phyloP scores from a whole-genome alignment of 2,113 vertebrate genomes.

The Tamias sibiricus region DNA sequence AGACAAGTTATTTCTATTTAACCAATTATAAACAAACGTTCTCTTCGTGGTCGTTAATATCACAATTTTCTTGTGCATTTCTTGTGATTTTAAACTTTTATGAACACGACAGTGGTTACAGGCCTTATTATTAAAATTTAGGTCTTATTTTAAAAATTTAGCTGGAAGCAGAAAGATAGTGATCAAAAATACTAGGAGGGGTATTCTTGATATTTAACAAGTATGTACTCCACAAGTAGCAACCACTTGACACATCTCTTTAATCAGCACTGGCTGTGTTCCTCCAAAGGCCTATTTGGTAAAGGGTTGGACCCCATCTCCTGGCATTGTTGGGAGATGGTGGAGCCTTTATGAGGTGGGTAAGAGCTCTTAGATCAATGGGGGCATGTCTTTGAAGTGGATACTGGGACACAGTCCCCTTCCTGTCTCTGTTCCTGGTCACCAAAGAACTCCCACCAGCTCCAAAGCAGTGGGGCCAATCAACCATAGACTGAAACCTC shows the following conservation, averaged over 20 bases:
- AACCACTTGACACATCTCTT: neutral
- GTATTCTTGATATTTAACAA: conserved; percentile 31
- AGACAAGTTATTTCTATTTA: neutral
- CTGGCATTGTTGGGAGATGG: neutral
- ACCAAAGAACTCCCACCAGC: neutral
- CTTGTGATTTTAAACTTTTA: neutral
- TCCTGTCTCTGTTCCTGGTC: neutral
- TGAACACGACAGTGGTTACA: neutral
- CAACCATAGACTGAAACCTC: neutral
- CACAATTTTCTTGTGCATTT: neutral
- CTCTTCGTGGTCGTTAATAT: neutral
- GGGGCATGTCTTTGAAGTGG: neutral
- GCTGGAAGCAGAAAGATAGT: neutral
- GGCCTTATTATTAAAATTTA: neutral
- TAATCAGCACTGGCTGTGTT: neutral
- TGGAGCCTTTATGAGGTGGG: neutral
- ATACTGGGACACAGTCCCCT: fast-evolving
- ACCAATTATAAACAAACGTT: neutral
- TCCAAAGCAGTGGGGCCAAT: neutral
- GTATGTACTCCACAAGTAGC: neutral
- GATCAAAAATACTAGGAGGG: neutral
- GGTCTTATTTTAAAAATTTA: neutral
- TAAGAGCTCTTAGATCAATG: neutral
- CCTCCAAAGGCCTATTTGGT: neutral
- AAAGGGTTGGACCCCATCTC: neutral